These are phyloP conservation scores for Hypolimnas misippus DNA, from an alignment of 2,888 invertebrate genomes.

Conservation along the genomic window DNA sequence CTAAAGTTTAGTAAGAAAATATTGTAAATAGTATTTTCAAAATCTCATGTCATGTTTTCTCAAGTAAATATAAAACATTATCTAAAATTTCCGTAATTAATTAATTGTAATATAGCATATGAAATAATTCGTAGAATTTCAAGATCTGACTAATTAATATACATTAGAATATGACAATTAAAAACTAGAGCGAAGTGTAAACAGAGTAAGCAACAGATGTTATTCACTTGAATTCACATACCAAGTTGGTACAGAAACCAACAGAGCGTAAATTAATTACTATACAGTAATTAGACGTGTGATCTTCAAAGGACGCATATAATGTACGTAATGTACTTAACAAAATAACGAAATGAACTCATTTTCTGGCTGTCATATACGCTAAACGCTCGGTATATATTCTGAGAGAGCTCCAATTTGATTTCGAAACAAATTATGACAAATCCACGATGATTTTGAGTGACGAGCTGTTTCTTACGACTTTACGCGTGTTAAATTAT, in stretches of 20 bases:
- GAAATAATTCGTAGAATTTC: background rate
- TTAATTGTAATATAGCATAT: background rate
- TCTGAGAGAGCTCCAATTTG: background rate
- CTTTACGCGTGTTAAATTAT: background rate
- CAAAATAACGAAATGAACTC: conserved; percentile 40
- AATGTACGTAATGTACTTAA: conserved; percentile 45
- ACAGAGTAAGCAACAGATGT: conserved; percentile 42
- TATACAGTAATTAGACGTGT: conserved; percentile 60
- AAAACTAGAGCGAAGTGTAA: conserved; percentile 28
- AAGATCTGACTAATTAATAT: background rate
- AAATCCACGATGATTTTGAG: background rate
- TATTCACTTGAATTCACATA: conserved; percentile 58
- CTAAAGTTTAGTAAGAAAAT: no score
- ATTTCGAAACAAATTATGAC: background rate
- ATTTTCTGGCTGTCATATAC: conserved; percentile 21
- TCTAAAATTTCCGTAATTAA: background rate
- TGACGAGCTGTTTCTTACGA: background rate
- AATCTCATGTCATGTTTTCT: no score
- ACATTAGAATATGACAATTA: background rate
- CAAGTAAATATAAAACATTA: no score
- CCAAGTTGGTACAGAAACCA: conserved; percentile 51
- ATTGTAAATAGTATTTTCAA: no score
- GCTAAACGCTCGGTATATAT: conserved; percentile 7
- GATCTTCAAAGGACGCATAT: conserved; percentile 52
- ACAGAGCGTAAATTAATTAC: conserved; percentile 59